Evolutionary conservation across 2,888 invertebrate species (phyloP).

Genomic region (Prenolepis imparis): DNA sequence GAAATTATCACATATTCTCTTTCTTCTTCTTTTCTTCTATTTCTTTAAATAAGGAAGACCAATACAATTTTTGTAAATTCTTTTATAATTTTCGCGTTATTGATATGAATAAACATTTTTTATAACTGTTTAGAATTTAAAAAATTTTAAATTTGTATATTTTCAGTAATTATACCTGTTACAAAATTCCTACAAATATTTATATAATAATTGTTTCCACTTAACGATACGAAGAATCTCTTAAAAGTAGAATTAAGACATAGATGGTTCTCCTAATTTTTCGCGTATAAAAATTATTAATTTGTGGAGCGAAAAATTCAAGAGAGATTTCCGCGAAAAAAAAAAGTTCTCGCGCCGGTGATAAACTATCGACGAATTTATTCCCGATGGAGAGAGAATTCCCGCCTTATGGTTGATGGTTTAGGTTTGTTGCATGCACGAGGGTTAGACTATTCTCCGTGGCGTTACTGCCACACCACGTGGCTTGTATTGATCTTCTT

Average conservation of each 20-base stretch:
- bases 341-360: not conserved
- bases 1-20: not conserved
- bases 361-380: slow-evolving; percentile 46
- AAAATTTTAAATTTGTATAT: not conserved
- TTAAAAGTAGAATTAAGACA: not conserved
- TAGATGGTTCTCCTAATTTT: too few relatives aligned
- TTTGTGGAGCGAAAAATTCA: slow-evolving; percentile 1
- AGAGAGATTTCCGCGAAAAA: slow-evolving; percentile 23
- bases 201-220: slow-evolving; percentile 5
- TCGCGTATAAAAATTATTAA: not conserved
- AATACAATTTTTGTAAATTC: not conserved
- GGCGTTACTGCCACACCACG: slow-evolving; percentile 84
- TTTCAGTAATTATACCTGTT: not conserved
- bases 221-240: not conserved
- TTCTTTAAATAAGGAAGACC: not conserved
- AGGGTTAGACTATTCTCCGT: slow-evolving; percentile 75
- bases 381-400: slow-evolving; percentile 27
- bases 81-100: not conserved
- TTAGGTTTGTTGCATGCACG: slow-evolving; percentile 76
- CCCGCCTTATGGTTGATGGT: slow-evolving; percentile 53
- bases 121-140: not conserved
- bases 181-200: not conserved
- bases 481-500: slow-evolving; percentile 85
- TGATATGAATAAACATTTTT: not conserved
- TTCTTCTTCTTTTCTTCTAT: not conserved